Percentiles rank a stretch among this genome's conserved stretches.
Conservation (phyloP, 2,113 vertebrate genomes). For the Sorex araneus region DNA sequence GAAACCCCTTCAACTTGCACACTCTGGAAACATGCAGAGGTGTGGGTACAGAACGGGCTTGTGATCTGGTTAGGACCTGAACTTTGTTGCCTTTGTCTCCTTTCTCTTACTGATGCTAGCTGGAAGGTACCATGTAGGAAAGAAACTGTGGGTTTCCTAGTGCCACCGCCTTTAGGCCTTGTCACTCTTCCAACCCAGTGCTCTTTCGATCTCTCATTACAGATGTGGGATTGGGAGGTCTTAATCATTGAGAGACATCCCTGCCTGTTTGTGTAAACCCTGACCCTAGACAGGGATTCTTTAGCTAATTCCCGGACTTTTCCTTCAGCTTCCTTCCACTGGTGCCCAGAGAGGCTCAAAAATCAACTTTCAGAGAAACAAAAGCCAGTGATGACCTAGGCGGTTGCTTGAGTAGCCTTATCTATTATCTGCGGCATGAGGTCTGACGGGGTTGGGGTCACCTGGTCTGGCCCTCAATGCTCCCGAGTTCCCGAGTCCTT, state of each 20-base stretch:
- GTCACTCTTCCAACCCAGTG: not conserved
- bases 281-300: not conserved
- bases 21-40: not conserved
- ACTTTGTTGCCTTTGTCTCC: not conserved
- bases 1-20: not conserved
- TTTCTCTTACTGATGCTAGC: not conserved
- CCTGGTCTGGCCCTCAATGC: not conserved
- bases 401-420: not conserved
- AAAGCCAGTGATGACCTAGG: constrained; percentile 7
- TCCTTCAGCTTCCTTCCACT: constrained; percentile 4
- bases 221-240: not conserved
- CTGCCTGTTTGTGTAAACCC: constrained; percentile 5
- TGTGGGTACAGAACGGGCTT: not conserved
- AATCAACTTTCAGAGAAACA: constrained; percentile 46
- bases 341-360: not conserved
- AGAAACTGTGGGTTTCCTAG: too few species aligned
- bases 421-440: not conserved
- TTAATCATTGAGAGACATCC: not conserved
- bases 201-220: not conserved
- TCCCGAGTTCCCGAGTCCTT: too few species aligned
- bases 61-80: not conserved
- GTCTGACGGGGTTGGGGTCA: not conserved
- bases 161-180: not conserved
- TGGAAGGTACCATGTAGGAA: too few species aligned
- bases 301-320: constrained; percentile 1